These are phyloP conservation scores for Zalophus californianus DNA, from an alignment of 2,797 vertebrate species.

Conservation along the genomic window DNA sequence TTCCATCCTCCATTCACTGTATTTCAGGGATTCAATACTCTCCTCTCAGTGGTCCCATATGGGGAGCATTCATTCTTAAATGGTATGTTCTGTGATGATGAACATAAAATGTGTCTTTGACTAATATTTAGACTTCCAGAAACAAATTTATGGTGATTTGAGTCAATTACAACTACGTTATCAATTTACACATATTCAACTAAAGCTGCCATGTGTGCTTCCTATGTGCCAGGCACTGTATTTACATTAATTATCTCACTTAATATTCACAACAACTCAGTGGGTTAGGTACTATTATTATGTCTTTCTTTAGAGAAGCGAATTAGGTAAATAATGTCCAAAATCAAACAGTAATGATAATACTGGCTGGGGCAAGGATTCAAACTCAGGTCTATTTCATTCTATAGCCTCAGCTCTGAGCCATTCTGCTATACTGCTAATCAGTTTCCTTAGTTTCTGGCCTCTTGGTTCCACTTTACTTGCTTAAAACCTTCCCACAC, in stretches of 20 bases:
- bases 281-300: not conserved
- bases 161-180: not conserved
- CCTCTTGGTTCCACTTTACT: not conserved
- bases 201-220: not conserved
- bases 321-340: not conserved
- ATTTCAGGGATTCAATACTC: not conserved
- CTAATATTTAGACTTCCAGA: slow-evolving; percentile 47
- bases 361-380: not conserved
- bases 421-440: not conserved
- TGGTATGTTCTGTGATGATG: not conserved
- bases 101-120: slow-evolving; percentile 36
- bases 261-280: not conserved
- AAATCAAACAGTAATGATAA: not conserved
- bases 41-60: not conserved
- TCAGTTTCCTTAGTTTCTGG: not conserved
- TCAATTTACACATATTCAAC: not conserved
- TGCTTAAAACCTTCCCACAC: not conserved
- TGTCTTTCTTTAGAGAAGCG: not conserved
- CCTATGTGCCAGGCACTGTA: not conserved
- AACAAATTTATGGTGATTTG: slow-evolving; percentile 37
- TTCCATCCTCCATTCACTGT: not conserved
- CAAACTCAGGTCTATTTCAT: not conserved
- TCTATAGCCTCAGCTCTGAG: not conserved
- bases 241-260: not conserved
- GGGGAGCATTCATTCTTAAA: not conserved